A percentile compares a stretch with the other conserved stretches of the same genome.
These are phyloP conservation scores for Dolichotis patagonum DNA, from an alignment of 2,113 vertebrate species.

Conservation along the genomic window DNA sequence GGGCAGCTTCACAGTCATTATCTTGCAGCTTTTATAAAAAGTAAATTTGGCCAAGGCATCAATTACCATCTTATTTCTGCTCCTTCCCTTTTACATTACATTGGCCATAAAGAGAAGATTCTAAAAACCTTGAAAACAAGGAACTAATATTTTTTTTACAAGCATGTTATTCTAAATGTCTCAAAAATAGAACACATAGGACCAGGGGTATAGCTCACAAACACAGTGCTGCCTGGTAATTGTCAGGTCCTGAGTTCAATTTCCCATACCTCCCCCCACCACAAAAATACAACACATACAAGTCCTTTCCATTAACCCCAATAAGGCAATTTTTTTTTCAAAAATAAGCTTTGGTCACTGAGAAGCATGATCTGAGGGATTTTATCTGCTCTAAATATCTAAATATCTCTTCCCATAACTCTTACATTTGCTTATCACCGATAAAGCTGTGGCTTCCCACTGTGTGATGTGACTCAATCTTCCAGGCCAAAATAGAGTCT, in stretches of 20 bases:
- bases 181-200: background rate
- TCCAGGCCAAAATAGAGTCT: constrained; percentile 27
- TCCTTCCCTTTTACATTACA: background rate
- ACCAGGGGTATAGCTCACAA: too few species aligned
- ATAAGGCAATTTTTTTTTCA: background rate
- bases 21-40: constrained; percentile 27
- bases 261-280: too few species aligned
- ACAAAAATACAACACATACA: background rate
- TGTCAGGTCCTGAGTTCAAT: too few species aligned
- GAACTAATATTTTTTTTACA: constrained; percentile 26
- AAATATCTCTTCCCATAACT: background rate
- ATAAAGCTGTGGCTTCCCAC: background rate
- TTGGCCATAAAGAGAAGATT: background rate
- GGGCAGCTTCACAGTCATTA: constrained; percentile 43
- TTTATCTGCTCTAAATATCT: constrained; percentile 16
- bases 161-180: constrained; percentile 41
- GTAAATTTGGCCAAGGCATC: constrained; percentile 8
- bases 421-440: background rate
- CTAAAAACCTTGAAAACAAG: constrained; percentile 14
- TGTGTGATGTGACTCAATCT: constrained; percentile 7
- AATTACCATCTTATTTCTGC: background rate
- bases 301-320: background rate
- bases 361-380: background rate
- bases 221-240: too few species aligned
- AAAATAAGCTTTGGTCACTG: background rate